Percentiles rank a stretch among this genome's conserved stretches.
These are phyloP conservation scores for Montipora capricornis DNA, from an alignment of 64 coral and sea anemone species.

Conservation along the genomic window DNA sequence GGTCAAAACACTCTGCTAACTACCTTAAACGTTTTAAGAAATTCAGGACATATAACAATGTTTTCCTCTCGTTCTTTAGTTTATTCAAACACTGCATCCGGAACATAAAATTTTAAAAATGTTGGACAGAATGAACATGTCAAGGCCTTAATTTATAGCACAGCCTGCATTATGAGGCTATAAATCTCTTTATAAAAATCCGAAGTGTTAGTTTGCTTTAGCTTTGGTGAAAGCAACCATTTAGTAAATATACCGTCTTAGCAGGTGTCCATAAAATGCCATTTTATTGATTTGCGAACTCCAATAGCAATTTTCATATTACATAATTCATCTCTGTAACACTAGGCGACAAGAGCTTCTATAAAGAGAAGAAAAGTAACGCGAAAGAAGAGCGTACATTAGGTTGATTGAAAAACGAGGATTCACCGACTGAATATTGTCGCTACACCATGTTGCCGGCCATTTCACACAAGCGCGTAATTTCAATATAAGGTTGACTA, in stretches of 20 bases:
- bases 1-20: slow-evolving; percentile 1
- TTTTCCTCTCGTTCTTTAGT: slow-evolving; percentile 1
- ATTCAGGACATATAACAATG: slow-evolving; percentile 2
- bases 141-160: slow-evolving; percentile 60
- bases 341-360: background rate
- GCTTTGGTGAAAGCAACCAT: background rate
- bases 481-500: slow-evolving; percentile 2
- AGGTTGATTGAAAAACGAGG: background rate
- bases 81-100: slow-evolving; percentile 23
- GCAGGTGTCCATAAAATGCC: slow-evolving; percentile 48
- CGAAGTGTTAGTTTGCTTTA: background rate
- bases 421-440: slow-evolving; percentile 20
- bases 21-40: slow-evolving; percentile 9
- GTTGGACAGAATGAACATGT: slow-evolving; percentile 34
- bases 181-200: slow-evolving; percentile 21
- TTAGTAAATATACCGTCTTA: background rate
- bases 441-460: background rate
- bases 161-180: slow-evolving; percentile 42
- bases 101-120: slow-evolving; percentile 21
- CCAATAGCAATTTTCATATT: slow-evolving; percentile 3
- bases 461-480: background rate
- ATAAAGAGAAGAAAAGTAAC: background rate
- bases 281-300: slow-evolving; percentile 30
- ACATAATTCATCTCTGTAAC: background rate
- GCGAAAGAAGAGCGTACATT: background rate